Evolutionary conservation across 2,113 vertebrate species (phyloP), one percentile per base, ranked within the genome.

Genomic region (Calonectris borealis): DNA sequence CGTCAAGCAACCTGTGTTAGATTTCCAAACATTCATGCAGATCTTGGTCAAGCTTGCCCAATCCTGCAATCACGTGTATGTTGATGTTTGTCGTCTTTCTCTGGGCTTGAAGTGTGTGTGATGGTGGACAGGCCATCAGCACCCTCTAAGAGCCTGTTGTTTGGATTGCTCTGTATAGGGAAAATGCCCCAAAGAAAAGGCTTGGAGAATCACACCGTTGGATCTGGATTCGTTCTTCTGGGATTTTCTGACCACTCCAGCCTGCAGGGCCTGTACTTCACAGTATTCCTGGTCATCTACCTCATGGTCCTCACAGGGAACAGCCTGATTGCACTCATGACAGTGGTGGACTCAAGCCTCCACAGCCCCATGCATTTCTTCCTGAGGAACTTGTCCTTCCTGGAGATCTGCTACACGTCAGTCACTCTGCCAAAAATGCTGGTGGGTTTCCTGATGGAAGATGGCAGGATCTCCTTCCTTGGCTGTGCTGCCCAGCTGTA

Each of bases 391-490:
- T 36, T 65, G 34, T 82, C 42, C 21, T 31, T 69, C 42, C 52
- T 58, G 27, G 64, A 82, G 42, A 48, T 69, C 21, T 66, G 69
- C 82, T 84, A 73, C 38, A 83, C 92, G 6, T 83, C 91, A 20
- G 83, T 90, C 49, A 96, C 91, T n/a, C 70, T 96, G 34, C 94
- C 94, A 21, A 95, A 96, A 18, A 83, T 91, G 48, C 86, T 92
- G 22, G 46, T 86, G n/a, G 70, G 49, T 31, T 90, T 93, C 25
- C 54, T 88, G 31, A 31, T 5, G 26, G 77, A 32, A 44, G 86
- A 55, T 21, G 83, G 49, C 44, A 70, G 66, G 42, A 92, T 92
- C 73, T 96, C 93, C 29, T 57, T 91, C 51, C n/a, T 49, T 36
- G 86, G 70, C 38, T 97, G 92, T 52, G 93, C 94, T 55, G 25